phyloP scores from a whole-genome alignment of 2,797 vertebrate genomes.

The Hypotaenidia okinawae region DNA sequence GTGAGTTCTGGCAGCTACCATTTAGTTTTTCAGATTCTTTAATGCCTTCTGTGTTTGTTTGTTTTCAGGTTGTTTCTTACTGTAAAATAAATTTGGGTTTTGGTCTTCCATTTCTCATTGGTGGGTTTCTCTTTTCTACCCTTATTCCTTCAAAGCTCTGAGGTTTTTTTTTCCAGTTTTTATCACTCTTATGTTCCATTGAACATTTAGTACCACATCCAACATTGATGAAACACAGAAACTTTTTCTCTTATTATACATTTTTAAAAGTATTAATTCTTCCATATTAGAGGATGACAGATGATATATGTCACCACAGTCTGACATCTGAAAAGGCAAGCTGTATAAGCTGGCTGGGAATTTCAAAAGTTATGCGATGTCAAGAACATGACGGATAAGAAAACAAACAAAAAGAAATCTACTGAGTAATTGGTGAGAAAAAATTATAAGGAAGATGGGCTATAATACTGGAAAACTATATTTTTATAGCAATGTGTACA shows the following conservation, averaged over 20 bases:
- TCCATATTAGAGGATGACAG: neutral
- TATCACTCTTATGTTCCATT: neutral
- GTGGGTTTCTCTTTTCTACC: neutral
- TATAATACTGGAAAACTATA: neutral
- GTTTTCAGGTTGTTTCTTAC: neutral
- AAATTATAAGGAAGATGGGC: neutral
- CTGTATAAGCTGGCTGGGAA: rapidly evolving
- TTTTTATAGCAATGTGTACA: neutral
- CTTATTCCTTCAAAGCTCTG: neutral
- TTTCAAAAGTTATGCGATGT: neutral
- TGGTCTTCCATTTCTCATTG: too few species aligned
- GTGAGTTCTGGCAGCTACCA: neutral
- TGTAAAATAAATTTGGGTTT: neutral
- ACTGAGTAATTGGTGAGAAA: neutral
- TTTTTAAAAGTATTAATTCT: neutral
- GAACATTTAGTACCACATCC: neutral
- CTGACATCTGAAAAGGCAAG: neutral
- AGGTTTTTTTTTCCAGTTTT: neutral
- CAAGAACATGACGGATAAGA: neutral
- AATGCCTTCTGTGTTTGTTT: neutral
- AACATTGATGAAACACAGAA: neutral
- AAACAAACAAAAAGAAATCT: neutral
- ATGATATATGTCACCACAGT: neutral
- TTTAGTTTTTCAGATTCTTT: neutral
- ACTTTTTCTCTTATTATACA: neutral